A percentile compares a stretch with the other conserved stretches of the same genome.
These are phyloP conservation scores for Spodoptera litura DNA, from an alignment of 1,140 invertebrate species.

Conservation along the genomic window DNA sequence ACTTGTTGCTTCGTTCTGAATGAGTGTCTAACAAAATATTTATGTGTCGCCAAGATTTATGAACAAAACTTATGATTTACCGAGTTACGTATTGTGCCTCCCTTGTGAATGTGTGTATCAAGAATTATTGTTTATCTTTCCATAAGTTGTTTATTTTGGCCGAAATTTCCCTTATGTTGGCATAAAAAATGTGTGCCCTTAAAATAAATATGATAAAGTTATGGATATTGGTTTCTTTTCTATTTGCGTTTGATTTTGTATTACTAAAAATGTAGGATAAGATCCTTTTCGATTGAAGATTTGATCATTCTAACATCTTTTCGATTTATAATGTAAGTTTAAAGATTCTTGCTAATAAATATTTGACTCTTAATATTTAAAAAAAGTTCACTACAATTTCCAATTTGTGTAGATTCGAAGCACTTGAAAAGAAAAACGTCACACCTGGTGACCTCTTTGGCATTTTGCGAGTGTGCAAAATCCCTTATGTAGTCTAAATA, in stretches of 20 bases:
- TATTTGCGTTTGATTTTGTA: background rate
- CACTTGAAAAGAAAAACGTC: background rate
- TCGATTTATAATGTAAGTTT: too few relatives aligned
- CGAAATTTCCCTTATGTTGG: background rate
- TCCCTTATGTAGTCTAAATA: background rate
- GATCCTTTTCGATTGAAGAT: too few relatives aligned
- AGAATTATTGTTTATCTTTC: slow-evolving; percentile 19
- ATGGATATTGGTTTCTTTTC: background rate
- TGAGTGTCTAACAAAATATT: background rate
- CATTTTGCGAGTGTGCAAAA: background rate
- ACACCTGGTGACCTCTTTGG: background rate
- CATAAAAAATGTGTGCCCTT: background rate
- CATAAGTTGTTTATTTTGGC: background rate
- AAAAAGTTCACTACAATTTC: background rate
- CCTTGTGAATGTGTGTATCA: background rate
- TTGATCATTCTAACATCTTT: too few relatives aligned
- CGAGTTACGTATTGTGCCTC: background rate
- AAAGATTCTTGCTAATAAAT: too few relatives aligned
- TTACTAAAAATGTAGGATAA: background rate
- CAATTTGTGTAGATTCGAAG: too few relatives aligned
- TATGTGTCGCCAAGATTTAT: slow-evolving; percentile 1
- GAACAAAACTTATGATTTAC: slow-evolving; percentile 21
- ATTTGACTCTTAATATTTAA: background rate
- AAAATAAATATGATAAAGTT: background rate
- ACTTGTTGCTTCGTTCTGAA: background rate